A percentile compares a stretch with the other conserved stretches of the same genome.
These are phyloP conservation scores for Tyrophagus putrescentiae DNA, from an alignment of 1,140 invertebrate species.

Conservation along the genomic window DNA sequence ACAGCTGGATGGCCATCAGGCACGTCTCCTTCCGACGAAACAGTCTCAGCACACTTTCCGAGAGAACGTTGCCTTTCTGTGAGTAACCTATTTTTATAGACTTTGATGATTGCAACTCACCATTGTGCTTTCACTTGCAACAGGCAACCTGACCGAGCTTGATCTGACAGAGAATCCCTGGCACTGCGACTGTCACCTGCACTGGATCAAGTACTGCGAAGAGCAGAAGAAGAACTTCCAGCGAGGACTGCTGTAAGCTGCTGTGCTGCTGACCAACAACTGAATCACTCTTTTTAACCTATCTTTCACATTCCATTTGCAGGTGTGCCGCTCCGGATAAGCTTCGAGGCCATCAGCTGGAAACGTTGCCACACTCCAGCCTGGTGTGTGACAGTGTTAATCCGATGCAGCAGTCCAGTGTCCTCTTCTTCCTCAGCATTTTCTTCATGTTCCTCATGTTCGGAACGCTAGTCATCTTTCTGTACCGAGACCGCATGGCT, in stretches of 20 bases:
- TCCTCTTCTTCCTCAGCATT: slow-evolving; percentile 19
- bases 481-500: slow-evolving; percentile 21
- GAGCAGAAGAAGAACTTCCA: neutral
- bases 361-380: neutral
- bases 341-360: slow-evolving; percentile 6
- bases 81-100: neutral
- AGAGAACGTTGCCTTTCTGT: slow-evolving; percentile 17
- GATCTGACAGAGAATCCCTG: slow-evolving; percentile 26
- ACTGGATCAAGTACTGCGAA: slow-evolving; percentile 24
- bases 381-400: slow-evolving; percentile 19
- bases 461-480: slow-evolving; percentile 17
- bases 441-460: slow-evolving; percentile 18
- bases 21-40: slow-evolving; percentile 17
- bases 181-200: slow-evolving; percentile 26
- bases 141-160: slow-evolving; percentile 19
- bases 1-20: slow-evolving; percentile 18
- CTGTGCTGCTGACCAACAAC: slow-evolving; percentile 16
- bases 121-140: neutral
- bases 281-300: slow-evolving; percentile 3
- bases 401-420: neutral
- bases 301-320: neutral
- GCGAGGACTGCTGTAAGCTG: neutral
- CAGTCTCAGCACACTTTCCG: neutral
- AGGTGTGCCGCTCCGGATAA: slow-evolving; percentile 21
- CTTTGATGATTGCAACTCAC: neutral